Percentiles rank a stretch among this genome's conserved stretches.
Evolutionary conservation across 2,888 invertebrate genomes (phyloP).

Genomic region (Chaetoderma sp.): DNA sequence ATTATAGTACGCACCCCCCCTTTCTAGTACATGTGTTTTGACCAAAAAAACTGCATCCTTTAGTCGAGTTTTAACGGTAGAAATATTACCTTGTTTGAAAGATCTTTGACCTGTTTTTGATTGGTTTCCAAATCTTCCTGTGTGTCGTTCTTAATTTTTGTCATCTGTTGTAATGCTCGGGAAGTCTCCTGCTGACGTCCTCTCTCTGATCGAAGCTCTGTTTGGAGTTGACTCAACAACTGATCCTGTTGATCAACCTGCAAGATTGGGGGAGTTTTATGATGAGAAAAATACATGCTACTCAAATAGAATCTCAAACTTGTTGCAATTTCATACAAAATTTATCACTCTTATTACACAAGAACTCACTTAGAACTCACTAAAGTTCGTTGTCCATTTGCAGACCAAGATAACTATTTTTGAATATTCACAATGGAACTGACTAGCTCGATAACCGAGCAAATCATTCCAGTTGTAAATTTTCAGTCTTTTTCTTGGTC

Average conservation of each 20-base stretch:
- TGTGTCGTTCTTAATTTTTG: slow-evolving; percentile 53
- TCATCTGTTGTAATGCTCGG: slow-evolving; percentile 51
- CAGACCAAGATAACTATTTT: no score
- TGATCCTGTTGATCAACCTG: slow-evolving; percentile 66
- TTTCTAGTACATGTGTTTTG: no score
- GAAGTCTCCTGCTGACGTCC: slow-evolving; percentile 60
- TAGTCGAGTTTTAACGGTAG: no score
- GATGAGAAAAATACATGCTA: not conserved
- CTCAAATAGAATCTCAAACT: not conserved
- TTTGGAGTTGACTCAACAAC: slow-evolving; percentile 63
- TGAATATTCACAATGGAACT: no score
- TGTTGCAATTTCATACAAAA: no score
- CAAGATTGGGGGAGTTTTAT: not conserved
- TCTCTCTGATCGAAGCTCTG: slow-evolving; percentile 61
- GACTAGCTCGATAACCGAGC: no score
- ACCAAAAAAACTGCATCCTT: no score
- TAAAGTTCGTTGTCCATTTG: no score
- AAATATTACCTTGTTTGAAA: slow-evolving; percentile 58
- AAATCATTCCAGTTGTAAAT: no score
- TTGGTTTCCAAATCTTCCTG: slow-evolving; percentile 60
- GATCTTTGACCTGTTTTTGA: slow-evolving; percentile 57
- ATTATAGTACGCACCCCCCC: no score
- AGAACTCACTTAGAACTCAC: no score
- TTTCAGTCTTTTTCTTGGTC: no score
- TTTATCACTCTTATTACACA: not conserved